Base-by-base conservation (phyloP, 2,797 vertebrate species). In the Delichon dasypus region DNA sequence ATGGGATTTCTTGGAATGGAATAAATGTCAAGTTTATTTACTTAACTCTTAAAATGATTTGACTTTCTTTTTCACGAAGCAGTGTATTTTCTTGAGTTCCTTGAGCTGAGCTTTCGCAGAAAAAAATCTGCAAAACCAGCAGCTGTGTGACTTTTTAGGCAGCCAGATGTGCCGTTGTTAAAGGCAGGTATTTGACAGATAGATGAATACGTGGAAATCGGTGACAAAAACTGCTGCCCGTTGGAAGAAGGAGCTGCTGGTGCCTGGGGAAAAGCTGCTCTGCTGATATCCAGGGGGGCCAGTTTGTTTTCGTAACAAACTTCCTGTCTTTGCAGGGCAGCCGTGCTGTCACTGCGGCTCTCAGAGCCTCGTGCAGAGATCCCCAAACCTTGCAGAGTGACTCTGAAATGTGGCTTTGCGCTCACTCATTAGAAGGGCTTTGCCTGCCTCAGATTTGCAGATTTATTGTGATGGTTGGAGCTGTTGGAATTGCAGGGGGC, bases 241-340 rank as follows among this genome's bases (percentile, higher is more conserved):
- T 19, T 60, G 47, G 88, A 67, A 90, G 81, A 21, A 94, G 83
- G 79, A 19, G 34, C 25, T 77, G 84, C 74, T 80, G 71, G 90
- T 86, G 85, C 80, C 90, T 94, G 94, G 85, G 95, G 94, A 92
- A 89, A 97, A 95, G 88, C 82, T 95, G 78, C 92, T 85, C 75
- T 94, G 93, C 93, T 95, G 96, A 97, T 96, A 97, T 95, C 90
- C 94, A 96, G 96, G 94, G 95, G 95, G 95, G 94, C 88, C 89
- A 96, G 93, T 96, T 95, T 97, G 92, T 97, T 95, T 97, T 95
- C 83, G 90, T 94, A 96, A 96, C 94, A 96, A 96, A 97, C 96
- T 97, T 97, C 97, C 97, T 97, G 97, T 96, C 93, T 95, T 87
- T 95, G 95, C 96, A 95, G 94, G 95, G 94, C 88, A 95, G 94